Base-by-base conservation (phyloP, 2,888 invertebrate species). In the Lutraria lutraria region DNA sequence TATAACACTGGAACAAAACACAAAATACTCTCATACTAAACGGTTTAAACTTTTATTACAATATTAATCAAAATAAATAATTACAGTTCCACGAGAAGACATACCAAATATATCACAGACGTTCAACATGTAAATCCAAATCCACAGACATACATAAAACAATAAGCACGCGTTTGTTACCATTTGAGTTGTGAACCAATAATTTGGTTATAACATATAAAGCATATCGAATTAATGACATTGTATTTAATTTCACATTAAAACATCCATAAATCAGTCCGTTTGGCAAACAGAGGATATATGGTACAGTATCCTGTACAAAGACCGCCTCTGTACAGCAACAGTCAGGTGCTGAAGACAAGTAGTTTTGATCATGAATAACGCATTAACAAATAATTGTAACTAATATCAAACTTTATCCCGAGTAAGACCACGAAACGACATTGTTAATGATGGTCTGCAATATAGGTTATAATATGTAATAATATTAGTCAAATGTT, bases 61-160 rank as follows among this genome's bases (percentile, higher is more conserved):
- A 87, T 83, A 87, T 87, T 83, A 83, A 83, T 82, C 54, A 68
- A 87, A 87, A 84, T 84, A 84, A 84, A 84, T 84, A 76, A 76
- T 76, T 76, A 84, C 84, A 76, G 15, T 21, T 84, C 53, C 31
- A 84, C 76, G 76, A 72, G 72, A 76, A 54, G 19, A 83, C 76
- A 76, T 31, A 76, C 72, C 53, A 84, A 63, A 29, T 53, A 15
- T 84, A 84, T 84, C 84, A 84, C 84, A 84, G 84, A 52, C 52
- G 68, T 83, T 52, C 83, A 34, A 25, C 60, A 76, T 76, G 31
- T 34, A 76, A 68, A 68, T 25, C 25, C 63, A 68, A 25, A 10
- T n/a, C 63, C 25, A 68, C 63, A 68, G 4, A 10, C 63, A 25
- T 68, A 68, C 63, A 68, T n/a, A 68, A 60, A 68, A 68, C 63